Percentiles rank a stretch among this genome's conserved stretches.
These are phyloP conservation scores for cattle (Bos taurus) DNA, from an alignment of 2,113 vertebrate genomes.

Conservation along the genomic window ARS-UCD2.0 NC_037347.1:56138001-56138500, in stretches of 20 bases:
- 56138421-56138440: background rate
- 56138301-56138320: background rate
- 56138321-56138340: background rate
- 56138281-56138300: background rate
- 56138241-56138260: background rate
- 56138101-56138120: background rate
- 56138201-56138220: background rate
- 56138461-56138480: background rate
- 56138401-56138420: background rate
- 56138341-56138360: background rate
- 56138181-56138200: background rate
- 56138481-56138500: background rate
- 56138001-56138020: no score
- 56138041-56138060: no score
- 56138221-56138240: background rate
- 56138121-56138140: accelerated
- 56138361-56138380: background rate
- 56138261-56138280: background rate
- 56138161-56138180: background rate
- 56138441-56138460: background rate
- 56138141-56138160: background rate
- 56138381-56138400: background rate
- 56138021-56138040: no score
- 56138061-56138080: no score
- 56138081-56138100: background rate